Percentiles rank a stretch among this genome's conserved stretches.
phyloP scores from a whole-genome alignment of 2,888 invertebrate genomes.

The Miltochrista miniata region DNA sequence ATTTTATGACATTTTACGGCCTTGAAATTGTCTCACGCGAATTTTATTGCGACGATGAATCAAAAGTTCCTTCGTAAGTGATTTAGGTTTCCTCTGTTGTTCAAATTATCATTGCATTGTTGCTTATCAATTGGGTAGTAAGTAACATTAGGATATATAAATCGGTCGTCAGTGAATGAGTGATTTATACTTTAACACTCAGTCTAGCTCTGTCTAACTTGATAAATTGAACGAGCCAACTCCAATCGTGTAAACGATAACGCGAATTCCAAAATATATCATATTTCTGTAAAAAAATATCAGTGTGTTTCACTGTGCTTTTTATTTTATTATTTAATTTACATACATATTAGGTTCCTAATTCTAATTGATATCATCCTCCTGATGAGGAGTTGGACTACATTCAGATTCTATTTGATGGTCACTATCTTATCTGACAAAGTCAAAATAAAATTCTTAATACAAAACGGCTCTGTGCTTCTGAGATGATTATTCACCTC shows the following conservation, averaged over 20 bases:
- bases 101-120: slow-evolving; percentile 57
- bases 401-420: no score
- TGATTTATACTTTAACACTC: no score
- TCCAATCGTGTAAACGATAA: slow-evolving; percentile 15
- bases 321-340: no score
- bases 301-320: no score
- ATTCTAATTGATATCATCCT: no score
- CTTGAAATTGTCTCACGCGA: slow-evolving; percentile 65
- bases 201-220: slow-evolving; percentile 31
- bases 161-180: slow-evolving; percentile 19
- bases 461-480: no score
- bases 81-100: slow-evolving; percentile 59
- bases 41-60: slow-evolving; percentile 66
- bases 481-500: no score
- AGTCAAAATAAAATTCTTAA: no score
- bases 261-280: neutral
- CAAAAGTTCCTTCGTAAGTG: slow-evolving; percentile 51
- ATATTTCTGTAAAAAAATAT: no score
- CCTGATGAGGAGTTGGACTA: no score
- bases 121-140: slow-evolving; percentile 44
- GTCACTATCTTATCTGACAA: no score
- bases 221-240: slow-evolving; percentile 26
- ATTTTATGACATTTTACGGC: slow-evolving; percentile 69
- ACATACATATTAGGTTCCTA: no score
- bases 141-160: slow-evolving; percentile 38